These are phyloP conservation scores for Rhipidura dahli DNA, from an alignment of 2,113 vertebrate species.

Conservation along the genomic window DNA sequence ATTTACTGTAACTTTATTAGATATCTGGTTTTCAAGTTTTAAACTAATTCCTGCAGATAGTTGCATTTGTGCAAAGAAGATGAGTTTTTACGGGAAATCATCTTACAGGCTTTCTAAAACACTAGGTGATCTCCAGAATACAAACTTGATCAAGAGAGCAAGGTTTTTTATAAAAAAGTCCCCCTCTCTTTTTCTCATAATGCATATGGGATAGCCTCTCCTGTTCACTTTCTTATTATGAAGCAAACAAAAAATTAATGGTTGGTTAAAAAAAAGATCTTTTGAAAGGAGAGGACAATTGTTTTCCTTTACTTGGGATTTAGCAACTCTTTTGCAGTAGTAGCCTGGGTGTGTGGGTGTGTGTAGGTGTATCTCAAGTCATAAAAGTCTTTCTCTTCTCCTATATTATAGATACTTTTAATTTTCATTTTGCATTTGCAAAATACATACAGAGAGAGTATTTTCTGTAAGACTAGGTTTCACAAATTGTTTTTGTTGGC, in stretches of 20 bases:
- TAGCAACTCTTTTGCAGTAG: not conserved
- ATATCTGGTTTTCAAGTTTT: not conserved
- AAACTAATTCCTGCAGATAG: not conserved
- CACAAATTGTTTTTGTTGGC: not conserved
- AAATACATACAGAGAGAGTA: not conserved
- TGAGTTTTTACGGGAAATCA: not conserved
- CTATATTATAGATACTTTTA: not conserved
- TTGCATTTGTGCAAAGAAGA: not conserved
- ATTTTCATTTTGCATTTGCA: not conserved
- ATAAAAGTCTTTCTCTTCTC: not conserved
- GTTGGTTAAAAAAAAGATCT: not conserved
- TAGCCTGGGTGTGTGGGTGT: not conserved
- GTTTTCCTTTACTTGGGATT: not conserved
- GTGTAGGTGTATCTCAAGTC: not conserved
- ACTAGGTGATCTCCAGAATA: not conserved
- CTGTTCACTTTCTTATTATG: not conserved
- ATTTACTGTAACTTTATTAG: not conserved
- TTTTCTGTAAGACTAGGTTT: not conserved
- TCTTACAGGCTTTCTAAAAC: not conserved
- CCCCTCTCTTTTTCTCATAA: not conserved
- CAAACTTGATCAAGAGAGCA: not conserved
- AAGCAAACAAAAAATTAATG: not conserved
- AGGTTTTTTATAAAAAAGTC: not conserved
- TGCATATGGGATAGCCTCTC: not conserved
- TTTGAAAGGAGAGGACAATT: not conserved